Conservation (phyloP, 1,140 invertebrate species). For the Battus philenor region DNA sequence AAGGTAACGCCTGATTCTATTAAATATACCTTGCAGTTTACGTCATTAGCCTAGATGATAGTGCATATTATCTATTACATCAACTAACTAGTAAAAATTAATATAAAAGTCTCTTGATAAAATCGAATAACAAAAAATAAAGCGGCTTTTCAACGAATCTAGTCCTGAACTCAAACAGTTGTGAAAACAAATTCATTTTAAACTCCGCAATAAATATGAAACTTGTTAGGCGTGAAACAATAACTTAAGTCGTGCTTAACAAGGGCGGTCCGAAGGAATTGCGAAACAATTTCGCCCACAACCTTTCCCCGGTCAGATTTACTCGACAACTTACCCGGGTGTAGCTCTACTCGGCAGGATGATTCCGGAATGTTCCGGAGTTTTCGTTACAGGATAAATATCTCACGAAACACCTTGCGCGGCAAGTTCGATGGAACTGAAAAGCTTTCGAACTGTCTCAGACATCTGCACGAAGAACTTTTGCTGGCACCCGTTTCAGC, state of each 20-base stretch:
- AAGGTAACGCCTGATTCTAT: too few species aligned
- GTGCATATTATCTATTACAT: too few species aligned
- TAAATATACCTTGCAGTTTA: too few species aligned
- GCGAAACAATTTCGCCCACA: conserved; percentile 16
- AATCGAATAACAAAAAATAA: too few species aligned
- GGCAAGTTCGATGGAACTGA: conserved; percentile 13
- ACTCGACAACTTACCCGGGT: conserved; percentile 22
- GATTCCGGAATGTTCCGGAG: conserved; percentile 7
- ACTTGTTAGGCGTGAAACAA: conserved; percentile 25
- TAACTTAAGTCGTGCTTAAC: conserved; percentile 26
- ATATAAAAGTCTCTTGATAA: too few species aligned
- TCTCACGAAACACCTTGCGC: conserved; percentile 6
- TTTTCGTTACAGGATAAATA: conserved; percentile 7
- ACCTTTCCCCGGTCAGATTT: conserved; percentile 23
- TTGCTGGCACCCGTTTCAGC: too few species aligned
- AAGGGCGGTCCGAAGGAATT: conserved; percentile 26
- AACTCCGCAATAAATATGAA: conserved; percentile 27
- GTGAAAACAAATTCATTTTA: conserved; percentile 10
- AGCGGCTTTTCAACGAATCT: too few species aligned
- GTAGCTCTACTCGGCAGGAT: conserved; percentile 1
- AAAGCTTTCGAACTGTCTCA: conserved; percentile 2
- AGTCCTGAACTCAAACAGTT: too few species aligned
- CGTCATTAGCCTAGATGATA: too few species aligned
- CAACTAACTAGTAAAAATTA: too few species aligned
- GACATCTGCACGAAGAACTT: too few species aligned